Base-by-base conservation (phyloP, 2,888 invertebrate genomes). In the Neocrepidodera transversa region DNA sequence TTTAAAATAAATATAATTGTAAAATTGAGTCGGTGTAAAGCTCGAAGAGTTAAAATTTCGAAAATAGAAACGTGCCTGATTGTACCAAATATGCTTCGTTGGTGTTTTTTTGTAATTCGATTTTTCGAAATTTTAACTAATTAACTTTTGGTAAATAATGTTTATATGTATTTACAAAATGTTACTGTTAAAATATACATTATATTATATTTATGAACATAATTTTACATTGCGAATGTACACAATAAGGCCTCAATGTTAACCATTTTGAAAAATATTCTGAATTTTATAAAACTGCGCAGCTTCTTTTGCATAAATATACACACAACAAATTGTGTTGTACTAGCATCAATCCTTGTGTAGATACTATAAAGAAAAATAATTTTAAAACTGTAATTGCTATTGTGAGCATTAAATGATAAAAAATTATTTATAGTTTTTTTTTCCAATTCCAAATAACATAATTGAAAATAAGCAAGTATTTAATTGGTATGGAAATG, bases 401-500 rank as follows among this genome's bases (percentile, higher is more conserved):
- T 78, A 77, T 74, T 78, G 79, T 79, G 78, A 79, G 79, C 78
- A 78, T 79, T 78, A 78, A 78, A 78, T 72, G 71, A 73, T 70
- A 68, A 68, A 71, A 69, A 45, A 45, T 26, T 43, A 14, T 14
- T 8, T 26, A 23, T 40, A 3, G 13, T 20, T 16, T 42, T 17
- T 17, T n/a, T n/a, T n/a, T n/a, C n/a, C n/a, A n/a, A n/a, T n/a
- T n/a, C n/a, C n/a, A n/a, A n/a, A n/a, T n/a, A n/a, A n/a, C n/a
- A n/a, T n/a, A n/a, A n/a, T n/a, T n/a, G n/a, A n/a, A n/a, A n/a
- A n/a, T n/a, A n/a, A n/a, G n/a, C n/a, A n/a, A n/a, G n/a, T n/a
- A n/a, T n/a, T n/a, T n/a, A n/a, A n/a, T n/a, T n/a, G n/a, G n/a
- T n/a, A n/a, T n/a, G n/a, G n/a, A n/a, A n/a, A n/a, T n/a, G n/a